Evolutionary conservation across 30 jellyfish, hydroid and myxozoan genomes (phyloP).

Genomic region (Pelagia noctiluca): DNA sequence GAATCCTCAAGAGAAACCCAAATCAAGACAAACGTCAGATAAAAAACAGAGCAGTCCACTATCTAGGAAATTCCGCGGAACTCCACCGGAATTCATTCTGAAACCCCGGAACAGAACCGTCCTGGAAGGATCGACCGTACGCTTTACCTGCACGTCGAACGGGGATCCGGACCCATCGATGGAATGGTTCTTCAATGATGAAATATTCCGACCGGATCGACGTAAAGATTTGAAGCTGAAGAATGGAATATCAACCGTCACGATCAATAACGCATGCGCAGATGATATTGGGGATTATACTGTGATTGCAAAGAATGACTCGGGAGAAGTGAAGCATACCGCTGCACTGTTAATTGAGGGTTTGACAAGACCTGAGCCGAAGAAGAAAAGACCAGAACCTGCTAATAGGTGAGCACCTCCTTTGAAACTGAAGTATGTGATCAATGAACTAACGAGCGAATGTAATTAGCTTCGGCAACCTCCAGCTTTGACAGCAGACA

Average conservation of each 20-base stretch:
- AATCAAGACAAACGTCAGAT: no score
- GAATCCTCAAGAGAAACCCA: background rate
- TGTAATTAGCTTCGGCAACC: background rate
- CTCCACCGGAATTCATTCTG: slow-evolving; percentile 84
- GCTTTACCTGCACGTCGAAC: slow-evolving; percentile 74
- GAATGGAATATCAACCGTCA: slow-evolving; percentile 71
- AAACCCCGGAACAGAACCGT: slow-evolving; percentile 84
- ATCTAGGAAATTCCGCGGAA: slow-evolving; percentile 51
- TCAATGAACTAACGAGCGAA: background rate
- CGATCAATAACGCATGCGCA: slow-evolving; percentile 74
- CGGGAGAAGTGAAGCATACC: slow-evolving; percentile 68
- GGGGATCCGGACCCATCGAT: slow-evolving; percentile 89
- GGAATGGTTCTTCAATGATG: slow-evolving; percentile 85
- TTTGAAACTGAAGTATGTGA: background rate
- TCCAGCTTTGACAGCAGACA: no score
- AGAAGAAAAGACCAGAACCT: background rate
- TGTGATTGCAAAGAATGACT: slow-evolving; percentile 77
- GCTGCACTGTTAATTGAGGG: slow-evolving; percentile 77
- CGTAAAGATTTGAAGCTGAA: slow-evolving; percentile 68
- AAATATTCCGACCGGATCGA: slow-evolving; percentile 43
- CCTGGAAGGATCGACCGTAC: slow-evolving; percentile 70
- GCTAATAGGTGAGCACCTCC: background rate
- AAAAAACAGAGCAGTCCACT: no score
- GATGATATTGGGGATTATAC: slow-evolving; percentile 86
- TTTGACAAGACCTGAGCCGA: slow-evolving; percentile 40